Evolutionary conservation across 1,140 invertebrate genomes (phyloP).

Genomic region (Lamellibrachia luymesi): DNA sequence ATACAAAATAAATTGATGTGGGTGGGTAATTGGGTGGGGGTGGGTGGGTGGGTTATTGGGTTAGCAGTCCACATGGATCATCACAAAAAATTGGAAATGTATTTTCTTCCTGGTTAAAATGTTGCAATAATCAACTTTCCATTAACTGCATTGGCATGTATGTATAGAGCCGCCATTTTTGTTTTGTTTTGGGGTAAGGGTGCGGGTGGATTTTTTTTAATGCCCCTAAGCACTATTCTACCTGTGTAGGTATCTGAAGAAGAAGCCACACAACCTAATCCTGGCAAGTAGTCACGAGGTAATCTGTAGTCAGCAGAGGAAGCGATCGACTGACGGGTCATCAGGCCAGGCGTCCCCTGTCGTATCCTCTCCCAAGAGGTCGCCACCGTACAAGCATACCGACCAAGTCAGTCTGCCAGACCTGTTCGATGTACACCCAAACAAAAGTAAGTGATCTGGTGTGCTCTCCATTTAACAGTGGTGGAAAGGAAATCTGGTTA

Average conservation of each 20-base stretch:
- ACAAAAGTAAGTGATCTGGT: constrained; percentile 17
- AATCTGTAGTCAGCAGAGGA: constrained; percentile 55
- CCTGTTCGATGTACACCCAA: constrained; percentile 18
- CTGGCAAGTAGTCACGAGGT: constrained; percentile 45
- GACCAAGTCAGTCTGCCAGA: background rate
- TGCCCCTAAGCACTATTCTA: background rate
- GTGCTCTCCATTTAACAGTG: background rate
- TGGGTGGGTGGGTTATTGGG: too few species aligned
- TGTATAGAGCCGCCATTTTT: too few species aligned
- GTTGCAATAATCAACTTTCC: too few species aligned
- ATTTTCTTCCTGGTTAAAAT: too few species aligned
- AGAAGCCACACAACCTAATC: constrained; percentile 41
- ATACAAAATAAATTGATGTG: too few species aligned
- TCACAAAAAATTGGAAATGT: too few species aligned
- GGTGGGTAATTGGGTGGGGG: too few species aligned
- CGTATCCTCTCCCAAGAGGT: constrained; percentile 60
- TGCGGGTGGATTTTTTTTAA: too few species aligned
- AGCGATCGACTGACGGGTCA: constrained; percentile 64
- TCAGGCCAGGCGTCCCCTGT: constrained; percentile 59
- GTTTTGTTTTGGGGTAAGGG: too few species aligned
- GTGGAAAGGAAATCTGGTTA: background rate
- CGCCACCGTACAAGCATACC: constrained; percentile 24
- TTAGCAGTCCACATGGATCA: too few species aligned
- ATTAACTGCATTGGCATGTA: too few species aligned
- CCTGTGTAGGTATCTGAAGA: constrained; percentile 37